Evolutionary conservation across 2,888 invertebrate genomes (phyloP).

Genomic region (Laothoe populi): DNA sequence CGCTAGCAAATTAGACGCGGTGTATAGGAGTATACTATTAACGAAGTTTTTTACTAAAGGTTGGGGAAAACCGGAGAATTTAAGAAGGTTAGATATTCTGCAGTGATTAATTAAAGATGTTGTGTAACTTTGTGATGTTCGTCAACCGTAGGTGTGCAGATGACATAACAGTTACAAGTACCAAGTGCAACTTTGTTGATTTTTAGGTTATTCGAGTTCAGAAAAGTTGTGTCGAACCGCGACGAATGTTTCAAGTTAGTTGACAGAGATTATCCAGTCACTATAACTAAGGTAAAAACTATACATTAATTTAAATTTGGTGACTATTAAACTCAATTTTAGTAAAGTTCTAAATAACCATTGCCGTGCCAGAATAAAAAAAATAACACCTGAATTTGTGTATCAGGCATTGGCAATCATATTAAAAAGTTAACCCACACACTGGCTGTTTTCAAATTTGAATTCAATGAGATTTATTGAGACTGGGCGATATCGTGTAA

Average conservation of each 20-base stretch:
- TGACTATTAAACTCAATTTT: too few relatives aligned
- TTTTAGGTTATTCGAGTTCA: constrained; percentile 94
- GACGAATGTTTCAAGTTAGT: constrained; percentile 93
- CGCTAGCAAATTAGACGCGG: constrained; percentile 88
- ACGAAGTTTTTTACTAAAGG: constrained; percentile 98
- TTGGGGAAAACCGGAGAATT: constrained; percentile 97
- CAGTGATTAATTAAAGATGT: constrained; percentile 34
- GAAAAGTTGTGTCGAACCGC: constrained; percentile 93
- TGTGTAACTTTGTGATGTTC: constrained; percentile 43
- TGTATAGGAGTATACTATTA: constrained; percentile 93
- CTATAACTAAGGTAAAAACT: constrained; percentile 90
- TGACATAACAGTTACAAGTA: constrained; percentile 7
- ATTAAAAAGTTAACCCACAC: not conserved
- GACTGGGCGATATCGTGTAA: not conserved
- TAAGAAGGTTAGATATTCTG: constrained; percentile 87
- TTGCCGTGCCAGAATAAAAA: too few relatives aligned
- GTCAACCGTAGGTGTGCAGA: constrained; percentile 23
- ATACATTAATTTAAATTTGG: too few relatives aligned
- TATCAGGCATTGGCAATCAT: not conserved
- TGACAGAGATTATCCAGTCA: constrained; percentile 92
- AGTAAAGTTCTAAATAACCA: too few relatives aligned
- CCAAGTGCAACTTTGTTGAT: constrained; percentile 30
- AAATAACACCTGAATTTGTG: constrained; percentile 1
- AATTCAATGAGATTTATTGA: too few relatives aligned
- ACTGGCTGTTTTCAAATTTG: not conserved